Conservation (phyloP, 30 jellyfish, hydroid and myxozoan genomes). For the Turritopsis rubra region DNA sequence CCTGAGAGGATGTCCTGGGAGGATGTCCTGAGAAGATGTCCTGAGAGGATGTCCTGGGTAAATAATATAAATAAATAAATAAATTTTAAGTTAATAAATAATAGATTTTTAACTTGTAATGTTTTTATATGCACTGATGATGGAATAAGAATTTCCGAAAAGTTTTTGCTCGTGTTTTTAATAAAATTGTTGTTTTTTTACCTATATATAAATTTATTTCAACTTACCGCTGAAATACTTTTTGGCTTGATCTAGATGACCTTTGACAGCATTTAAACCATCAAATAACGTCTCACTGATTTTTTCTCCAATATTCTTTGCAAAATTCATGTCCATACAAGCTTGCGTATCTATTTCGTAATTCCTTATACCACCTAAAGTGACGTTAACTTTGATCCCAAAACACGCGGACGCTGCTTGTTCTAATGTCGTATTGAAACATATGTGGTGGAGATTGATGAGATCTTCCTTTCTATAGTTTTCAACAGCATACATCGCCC, state of each 20-base stretch:
- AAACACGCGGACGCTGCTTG: slow-evolving; percentile 63
- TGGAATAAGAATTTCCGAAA: too few species aligned
- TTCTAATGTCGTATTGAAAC: slow-evolving; percentile 77
- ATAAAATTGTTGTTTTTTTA: too few species aligned
- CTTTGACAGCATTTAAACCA: slow-evolving; percentile 39
- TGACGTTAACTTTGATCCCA: slow-evolving; percentile 46
- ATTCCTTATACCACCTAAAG: slow-evolving; percentile 43
- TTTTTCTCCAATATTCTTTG: slow-evolving; percentile 38
- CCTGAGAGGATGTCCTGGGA: too few species aligned
- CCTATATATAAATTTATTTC: too few species aligned
- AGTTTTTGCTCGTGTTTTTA: too few species aligned
- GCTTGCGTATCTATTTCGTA: slow-evolving; percentile 41
- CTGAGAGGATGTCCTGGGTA: too few species aligned
- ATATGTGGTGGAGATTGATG: slow-evolving; percentile 48
- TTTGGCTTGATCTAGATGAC: slow-evolving; percentile 52
- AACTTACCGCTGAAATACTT: slow-evolving; percentile 31
- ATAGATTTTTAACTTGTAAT: too few species aligned
- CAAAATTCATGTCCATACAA: slow-evolving; percentile 66
- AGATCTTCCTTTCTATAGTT: slow-evolving; percentile 33
- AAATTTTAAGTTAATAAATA: too few species aligned
- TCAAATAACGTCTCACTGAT: slow-evolving; percentile 58
- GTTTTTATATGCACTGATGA: too few species aligned
- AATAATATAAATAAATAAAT: too few species aligned
- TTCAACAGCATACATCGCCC: slow-evolving; percentile 40
- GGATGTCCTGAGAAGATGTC: too few species aligned